These are phyloP conservation scores for Acleris laterana DNA, from an alignment of 2,888 invertebrate genomes.

Conservation along the genomic window DNA sequence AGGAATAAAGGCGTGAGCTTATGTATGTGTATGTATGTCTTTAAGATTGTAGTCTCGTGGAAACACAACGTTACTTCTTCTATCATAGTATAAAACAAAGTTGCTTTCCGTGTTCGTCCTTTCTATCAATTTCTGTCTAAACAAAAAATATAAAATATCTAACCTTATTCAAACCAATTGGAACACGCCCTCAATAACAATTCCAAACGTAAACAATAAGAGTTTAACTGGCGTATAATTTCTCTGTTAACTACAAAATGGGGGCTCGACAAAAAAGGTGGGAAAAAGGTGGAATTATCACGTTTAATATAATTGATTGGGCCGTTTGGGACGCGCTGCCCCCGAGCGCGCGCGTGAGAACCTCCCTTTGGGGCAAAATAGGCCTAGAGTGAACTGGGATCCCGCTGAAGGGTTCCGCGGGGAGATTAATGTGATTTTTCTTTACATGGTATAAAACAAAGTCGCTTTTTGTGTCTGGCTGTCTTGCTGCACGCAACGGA, in stretches of 20 bases:
- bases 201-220: constrained; percentile 52
- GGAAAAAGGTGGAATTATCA: constrained; percentile 70
- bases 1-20: too few species aligned
- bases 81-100: too few species aligned
- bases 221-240: constrained; percentile 75
- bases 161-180: constrained; percentile 6
- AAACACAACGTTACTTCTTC: too few species aligned
- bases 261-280: constrained; percentile 49
- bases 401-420: constrained; percentile 5
- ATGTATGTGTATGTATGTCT: too few species aligned
- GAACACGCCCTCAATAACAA: constrained; percentile 38
- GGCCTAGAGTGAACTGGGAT: not conserved
- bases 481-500: too few species aligned
- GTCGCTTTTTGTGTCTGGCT: too few species aligned
- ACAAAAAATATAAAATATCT: not conserved
- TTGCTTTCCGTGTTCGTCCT: too few species aligned
- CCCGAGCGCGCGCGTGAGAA: constrained; percentile 76
- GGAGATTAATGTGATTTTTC: too few species aligned
- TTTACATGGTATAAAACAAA: too few species aligned
- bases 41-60: too few species aligned
- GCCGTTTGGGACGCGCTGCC: constrained; percentile 76
- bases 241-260: constrained; percentile 70
- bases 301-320: constrained; percentile 83
- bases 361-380: constrained; percentile 57
- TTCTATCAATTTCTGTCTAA: not conserved